Evolutionary conservation across 37 sponge, comb jelly and placozoan genomes (phyloP), one percentile per base, ranked within the genome.

Genomic region (Amphimedon queenslandica): DNA sequence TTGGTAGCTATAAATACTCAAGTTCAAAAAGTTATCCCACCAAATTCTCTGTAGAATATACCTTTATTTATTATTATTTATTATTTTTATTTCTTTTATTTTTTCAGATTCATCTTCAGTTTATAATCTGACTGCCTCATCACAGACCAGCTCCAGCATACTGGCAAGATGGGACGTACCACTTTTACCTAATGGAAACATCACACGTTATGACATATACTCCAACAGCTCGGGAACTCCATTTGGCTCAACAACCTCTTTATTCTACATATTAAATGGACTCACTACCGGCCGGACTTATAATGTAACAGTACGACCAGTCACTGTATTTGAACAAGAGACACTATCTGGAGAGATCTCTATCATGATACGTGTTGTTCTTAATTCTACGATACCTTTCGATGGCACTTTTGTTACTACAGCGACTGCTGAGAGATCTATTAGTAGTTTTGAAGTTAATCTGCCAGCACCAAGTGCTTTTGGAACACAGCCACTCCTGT

Each of bases 121-220:
- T n/a, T 47, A 5, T 11, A 58, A 58, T 42, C 65, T 73, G 5
- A 60, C 63, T 24, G 77, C 77, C 5, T 41, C 23, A 31, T 60
- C 70, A 24, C 3, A 2, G 27, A 63, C 23, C 23, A 35, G 56
- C 8, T 13, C 40, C 18, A 53, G 64, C 24, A 70, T 82, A 24
- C 37, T 10, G 38, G 70, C 75, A 32, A 53, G 38, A 0, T 82
- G 83, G 83, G 55, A 61, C 41, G 42, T 42, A 40, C 83, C 83
- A 16, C n/a, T 20, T 5, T 70, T 24, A 34, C 83, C 83, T 36
- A 74, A 82, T 76, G 76, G 71, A 53, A 18, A 24, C 0, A 82
- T 82, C 36, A 63, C 47, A 4, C 0, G 28, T 40, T 82, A 82
- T 37, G 37, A 23, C 1, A 30, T 82, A 24, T 66, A 28, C 38